Percentiles rank a stretch among this genome's conserved stretches.
These are phyloP conservation scores for Mirza zaza DNA, from an alignment of 2,113 vertebrate species.

Conservation along the genomic window DNA sequence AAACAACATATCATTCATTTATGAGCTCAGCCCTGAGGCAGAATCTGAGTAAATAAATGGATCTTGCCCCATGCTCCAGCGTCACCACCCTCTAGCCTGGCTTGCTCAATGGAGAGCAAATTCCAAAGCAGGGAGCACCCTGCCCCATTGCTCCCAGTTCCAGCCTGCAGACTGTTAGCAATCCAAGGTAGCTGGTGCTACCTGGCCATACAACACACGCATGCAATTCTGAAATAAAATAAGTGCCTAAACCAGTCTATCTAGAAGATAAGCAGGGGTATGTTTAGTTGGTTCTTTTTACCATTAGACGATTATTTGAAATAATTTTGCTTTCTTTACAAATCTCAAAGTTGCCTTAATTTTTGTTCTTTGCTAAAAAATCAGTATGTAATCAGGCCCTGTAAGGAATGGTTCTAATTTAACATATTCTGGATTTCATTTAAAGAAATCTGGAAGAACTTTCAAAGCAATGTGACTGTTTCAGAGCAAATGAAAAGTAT, in stretches of 20 bases:
- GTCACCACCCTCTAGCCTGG: not conserved
- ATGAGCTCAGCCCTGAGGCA: not conserved
- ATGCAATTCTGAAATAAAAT: not conserved
- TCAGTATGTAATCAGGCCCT: slow-evolving; percentile 56
- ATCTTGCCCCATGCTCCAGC: not conserved
- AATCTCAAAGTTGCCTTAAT: slow-evolving; percentile 60
- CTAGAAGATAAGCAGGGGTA: not conserved
- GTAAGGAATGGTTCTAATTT: slow-evolving; percentile 73
- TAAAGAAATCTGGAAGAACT: slow-evolving; percentile 75
- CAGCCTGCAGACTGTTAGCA: not conserved
- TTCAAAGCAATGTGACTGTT: slow-evolving; percentile 63
- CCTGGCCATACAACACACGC: rapidly evolving
- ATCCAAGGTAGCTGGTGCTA: not conserved
- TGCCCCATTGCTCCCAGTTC: not conserved
- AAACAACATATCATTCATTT: not conserved
- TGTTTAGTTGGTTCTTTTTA: not conserved
- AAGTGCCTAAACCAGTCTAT: not conserved
- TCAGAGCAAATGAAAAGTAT: slow-evolving; percentile 67
- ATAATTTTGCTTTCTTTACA: slow-evolving; percentile 49
- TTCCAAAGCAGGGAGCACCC: not conserved
- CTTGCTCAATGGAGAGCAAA: not conserved
- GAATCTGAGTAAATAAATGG: not conserved
- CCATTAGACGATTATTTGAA: slow-evolving; percentile 5
- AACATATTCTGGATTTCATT: slow-evolving; percentile 74
- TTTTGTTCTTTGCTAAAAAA: slow-evolving; percentile 60